phyloP scores from a whole-genome alignment of 2,113 vertebrate species.

The Spheniscus mendiculus region DNA sequence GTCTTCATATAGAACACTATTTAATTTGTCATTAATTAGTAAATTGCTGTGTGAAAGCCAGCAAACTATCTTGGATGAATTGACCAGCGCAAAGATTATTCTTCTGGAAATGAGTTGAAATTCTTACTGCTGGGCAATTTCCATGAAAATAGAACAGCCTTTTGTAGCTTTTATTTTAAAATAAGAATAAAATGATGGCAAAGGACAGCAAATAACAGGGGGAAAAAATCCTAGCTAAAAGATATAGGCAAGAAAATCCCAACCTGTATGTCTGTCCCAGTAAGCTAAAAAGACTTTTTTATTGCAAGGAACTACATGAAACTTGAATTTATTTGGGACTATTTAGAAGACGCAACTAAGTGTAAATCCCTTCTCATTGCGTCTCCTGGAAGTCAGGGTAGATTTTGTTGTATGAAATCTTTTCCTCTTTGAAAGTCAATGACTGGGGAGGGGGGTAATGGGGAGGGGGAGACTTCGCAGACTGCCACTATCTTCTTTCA shows the following conservation, averaged over 20 bases:
- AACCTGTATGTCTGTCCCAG: not conserved
- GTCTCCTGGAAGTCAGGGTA: conserved; percentile 70
- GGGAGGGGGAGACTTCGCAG: conserved; percentile 58
- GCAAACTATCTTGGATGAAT: conserved; percentile 57
- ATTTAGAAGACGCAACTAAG: conserved; percentile 1
- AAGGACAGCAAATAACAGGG: conserved; percentile 54
- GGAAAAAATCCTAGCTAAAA: conserved; percentile 61
- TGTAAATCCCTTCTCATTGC: conserved; percentile 4
- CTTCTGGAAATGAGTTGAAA: conserved; percentile 71
- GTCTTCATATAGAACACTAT: conserved; percentile 59
- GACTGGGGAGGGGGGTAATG: conserved; percentile 41
- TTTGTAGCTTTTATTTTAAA: conserved; percentile 70
- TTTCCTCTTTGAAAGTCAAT: conserved; percentile 82
- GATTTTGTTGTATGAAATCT: conserved; percentile 73
- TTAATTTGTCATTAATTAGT: conserved; percentile 77
- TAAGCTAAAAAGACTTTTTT: conserved; percentile 9
- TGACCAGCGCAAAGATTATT: conserved; percentile 61
- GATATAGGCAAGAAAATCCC: not conserved
- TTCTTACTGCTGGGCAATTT: conserved; percentile 72
- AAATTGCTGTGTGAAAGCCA: conserved; percentile 65
- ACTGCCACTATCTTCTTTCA: conserved; percentile 58
- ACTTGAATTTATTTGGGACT: conserved; percentile 9
- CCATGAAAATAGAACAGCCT: conserved; percentile 72
- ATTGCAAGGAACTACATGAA: not conserved
- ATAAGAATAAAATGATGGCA: conserved; percentile 67